phyloP scores from a whole-genome alignment of 2,113 vertebrate genomes.

The Fulmarus glacialis region DNA sequence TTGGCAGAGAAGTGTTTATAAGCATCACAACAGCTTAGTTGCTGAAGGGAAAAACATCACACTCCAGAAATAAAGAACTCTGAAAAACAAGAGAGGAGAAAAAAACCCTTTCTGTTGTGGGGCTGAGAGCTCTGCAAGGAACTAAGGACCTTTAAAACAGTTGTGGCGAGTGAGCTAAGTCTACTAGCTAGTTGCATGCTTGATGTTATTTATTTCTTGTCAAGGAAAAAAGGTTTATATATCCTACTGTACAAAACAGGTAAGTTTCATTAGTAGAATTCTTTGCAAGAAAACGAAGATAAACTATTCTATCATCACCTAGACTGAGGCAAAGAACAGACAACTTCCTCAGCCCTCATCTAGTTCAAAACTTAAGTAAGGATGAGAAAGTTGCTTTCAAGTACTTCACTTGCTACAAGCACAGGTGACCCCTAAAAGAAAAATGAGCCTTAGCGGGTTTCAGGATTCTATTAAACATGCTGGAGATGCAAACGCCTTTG shows the following conservation, averaged over 20 bases:
- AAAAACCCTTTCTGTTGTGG: background rate
- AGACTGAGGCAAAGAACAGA: background rate
- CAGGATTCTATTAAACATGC: background rate
- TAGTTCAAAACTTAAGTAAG: background rate
- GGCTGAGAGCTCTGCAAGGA: background rate
- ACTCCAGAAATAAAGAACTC: background rate
- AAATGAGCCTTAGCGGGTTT: background rate
- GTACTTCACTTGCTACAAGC: background rate
- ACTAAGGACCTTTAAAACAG: background rate
- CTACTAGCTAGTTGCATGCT: background rate
- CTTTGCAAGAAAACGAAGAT: background rate
- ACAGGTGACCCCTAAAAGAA: background rate
- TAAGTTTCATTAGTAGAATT: background rate
- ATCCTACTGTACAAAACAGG: background rate
- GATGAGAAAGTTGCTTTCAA: background rate
- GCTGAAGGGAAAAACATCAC: background rate
- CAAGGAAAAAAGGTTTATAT: background rate
- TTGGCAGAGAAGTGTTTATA: background rate
- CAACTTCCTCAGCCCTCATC: background rate
- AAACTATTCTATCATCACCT: background rate
- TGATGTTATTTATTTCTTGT: background rate
- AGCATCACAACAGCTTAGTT: background rate
- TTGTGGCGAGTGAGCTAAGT: background rate
- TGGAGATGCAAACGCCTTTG: background rate
- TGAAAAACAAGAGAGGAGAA: background rate